A percentile compares a stretch with the other conserved stretches of the same genome.
These are phyloP conservation scores for Andrena haemorrhoa DNA, from an alignment of 2,888 invertebrate species.

Conservation along the genomic window DNA sequence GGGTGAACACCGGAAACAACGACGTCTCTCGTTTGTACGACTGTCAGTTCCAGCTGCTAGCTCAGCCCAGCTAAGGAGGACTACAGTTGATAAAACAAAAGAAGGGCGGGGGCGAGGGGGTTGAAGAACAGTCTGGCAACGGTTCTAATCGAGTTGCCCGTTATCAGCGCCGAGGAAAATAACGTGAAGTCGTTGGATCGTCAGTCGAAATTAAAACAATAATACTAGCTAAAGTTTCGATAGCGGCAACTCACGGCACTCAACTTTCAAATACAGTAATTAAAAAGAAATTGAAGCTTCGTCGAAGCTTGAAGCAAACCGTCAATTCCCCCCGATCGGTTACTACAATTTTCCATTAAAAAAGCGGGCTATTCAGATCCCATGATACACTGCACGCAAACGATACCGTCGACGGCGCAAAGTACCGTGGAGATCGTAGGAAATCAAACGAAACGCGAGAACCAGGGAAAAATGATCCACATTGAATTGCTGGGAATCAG, in stretches of 20 bases:
- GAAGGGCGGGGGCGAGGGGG: not conserved
- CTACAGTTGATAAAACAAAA: slow-evolving; percentile 64
- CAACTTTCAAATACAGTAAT: not conserved
- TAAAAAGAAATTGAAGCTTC: not conserved
- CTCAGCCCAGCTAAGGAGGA: slow-evolving; percentile 45
- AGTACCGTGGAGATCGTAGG: not conserved
- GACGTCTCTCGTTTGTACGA: slow-evolving; percentile 42
- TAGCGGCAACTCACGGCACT: not conserved
- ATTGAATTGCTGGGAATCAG: not conserved
- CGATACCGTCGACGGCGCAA: not conserved
- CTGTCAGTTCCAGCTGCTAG: slow-evolving; percentile 63
- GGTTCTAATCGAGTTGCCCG: slow-evolving; percentile 22
- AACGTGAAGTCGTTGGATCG: slow-evolving; percentile 1
- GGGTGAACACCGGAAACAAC: slow-evolving; percentile 21
- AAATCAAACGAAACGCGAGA: not conserved
- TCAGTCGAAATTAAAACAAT: not conserved
- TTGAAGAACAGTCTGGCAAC: slow-evolving; percentile 37
- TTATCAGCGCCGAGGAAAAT: not conserved
- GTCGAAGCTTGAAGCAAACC: too few species aligned
- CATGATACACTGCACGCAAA: not conserved
- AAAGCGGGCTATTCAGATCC: not conserved
- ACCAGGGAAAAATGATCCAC: not conserved
- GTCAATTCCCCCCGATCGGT: too few species aligned
- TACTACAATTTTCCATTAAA: not conserved
- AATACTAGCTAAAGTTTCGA: not conserved